phyloP scores from a whole-genome alignment of 2,888 invertebrate species.

The Amiota minor region DNA sequence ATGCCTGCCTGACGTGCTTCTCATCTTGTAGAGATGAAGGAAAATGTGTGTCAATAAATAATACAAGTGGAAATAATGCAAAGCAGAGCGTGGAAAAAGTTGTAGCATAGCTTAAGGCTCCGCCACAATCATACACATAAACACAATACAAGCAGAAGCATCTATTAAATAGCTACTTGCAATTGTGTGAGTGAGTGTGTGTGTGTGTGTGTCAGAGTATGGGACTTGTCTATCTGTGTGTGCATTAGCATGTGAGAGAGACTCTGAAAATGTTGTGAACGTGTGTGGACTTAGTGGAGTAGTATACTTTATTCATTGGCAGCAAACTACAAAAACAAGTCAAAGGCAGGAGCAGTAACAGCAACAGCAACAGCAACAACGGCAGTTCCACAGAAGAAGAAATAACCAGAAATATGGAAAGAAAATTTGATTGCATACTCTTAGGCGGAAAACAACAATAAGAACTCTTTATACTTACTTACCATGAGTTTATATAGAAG shows the following conservation, averaged over 20 bases:
- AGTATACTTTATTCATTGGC: slow-evolving; percentile 6
- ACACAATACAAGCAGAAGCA: background rate
- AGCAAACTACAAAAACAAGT: slow-evolving; percentile 23
- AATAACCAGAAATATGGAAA: no score
- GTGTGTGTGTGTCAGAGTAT: slow-evolving; percentile 5
- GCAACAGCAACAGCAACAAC: slow-evolving; percentile 36
- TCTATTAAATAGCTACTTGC: slow-evolving; percentile 22
- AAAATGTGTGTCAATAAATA: slow-evolving; percentile 67
- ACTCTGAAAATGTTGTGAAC: slow-evolving; percentile 36
- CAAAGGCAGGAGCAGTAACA: slow-evolving; percentile 51
- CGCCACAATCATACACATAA: slow-evolving; percentile 11
- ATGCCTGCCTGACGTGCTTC: no score
- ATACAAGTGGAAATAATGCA: slow-evolving; percentile 45
- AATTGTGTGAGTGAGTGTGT: slow-evolving; percentile 13
- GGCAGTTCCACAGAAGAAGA: no score
- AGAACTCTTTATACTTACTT: slow-evolving; percentile 36
- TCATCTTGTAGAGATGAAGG: slow-evolving; percentile 43
- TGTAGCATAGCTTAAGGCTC: slow-evolving; percentile 53
- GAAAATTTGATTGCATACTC: slow-evolving; percentile 55
- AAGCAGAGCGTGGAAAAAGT: slow-evolving; percentile 42
- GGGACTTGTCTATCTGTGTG: slow-evolving; percentile 16
- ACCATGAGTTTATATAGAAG: slow-evolving; percentile 38
- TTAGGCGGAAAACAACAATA: slow-evolving; percentile 49
- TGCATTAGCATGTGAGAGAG: slow-evolving; percentile 38
- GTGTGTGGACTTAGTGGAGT: background rate